Evolutionary conservation across 2,888 invertebrate species (phyloP), one percentile per base, ranked within the genome.

Genomic region (Trichogramma evanescens): DNA sequence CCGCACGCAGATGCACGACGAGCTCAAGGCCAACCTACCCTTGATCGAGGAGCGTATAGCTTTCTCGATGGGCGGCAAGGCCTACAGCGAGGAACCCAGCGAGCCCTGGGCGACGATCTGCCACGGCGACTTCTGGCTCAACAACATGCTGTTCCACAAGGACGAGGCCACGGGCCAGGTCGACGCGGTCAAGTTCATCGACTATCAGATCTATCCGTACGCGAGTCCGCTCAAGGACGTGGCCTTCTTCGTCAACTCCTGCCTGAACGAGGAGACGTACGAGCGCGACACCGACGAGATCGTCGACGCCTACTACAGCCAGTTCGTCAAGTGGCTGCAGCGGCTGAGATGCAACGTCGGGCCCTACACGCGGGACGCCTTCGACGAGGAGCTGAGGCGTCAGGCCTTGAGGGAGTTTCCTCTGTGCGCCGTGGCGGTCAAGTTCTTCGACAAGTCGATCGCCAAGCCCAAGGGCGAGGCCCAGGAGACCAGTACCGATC

Each of bases 111-210:
- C 79, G 1, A 81, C 83, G 0, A 78, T 84, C 40, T 76, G 80
- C 3, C 86, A 86, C 65, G 76, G 79, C 0, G 85, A 86, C 69
- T 79, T 83, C 55, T 85, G 85, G 85, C 80, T 81, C 7, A 85
- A 84, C 68, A 86, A 86, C 65, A 78, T 85, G 1, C 80, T 85
- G 80, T 73, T 85, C 9, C 74, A 79, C 59, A 77, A 78, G 56
- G 78, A 83, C 72, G 13, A 64, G 1, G 68, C 26, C 26, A 26
- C 66, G 26, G 65, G 66, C 4, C 68, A 71, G 10, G 79, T 82
- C 0, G 69, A 75, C 0, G 78, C 80, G 61, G 71, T 84, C 5
- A 85, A 84, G 72, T 80, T 85, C 50, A 78, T 86, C 1, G 85
- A 86, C 67, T 81, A 84, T 60, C 85, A 85, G 71, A 77, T 83